Evolutionary conservation across 1,140 invertebrate genomes (phyloP), one percentile per base, ranked within the genome.

Genomic region (Zophobas morio): DNA sequence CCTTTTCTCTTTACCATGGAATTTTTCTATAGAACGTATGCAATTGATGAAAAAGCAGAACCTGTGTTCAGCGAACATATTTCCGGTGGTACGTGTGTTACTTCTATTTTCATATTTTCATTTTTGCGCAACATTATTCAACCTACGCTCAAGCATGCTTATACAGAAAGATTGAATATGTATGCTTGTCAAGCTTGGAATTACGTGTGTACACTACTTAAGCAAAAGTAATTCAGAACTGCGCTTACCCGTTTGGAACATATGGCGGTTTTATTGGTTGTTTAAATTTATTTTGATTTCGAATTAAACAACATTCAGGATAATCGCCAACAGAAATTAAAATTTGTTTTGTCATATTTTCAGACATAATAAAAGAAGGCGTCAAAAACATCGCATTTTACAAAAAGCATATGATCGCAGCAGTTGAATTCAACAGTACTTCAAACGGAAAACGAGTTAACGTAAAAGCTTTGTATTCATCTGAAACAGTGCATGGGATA

Each of bases 401-500:
- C 76, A 80, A 79, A 34, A 70, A 77, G 46, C 79, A 84, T 47
- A 78, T 86, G 63, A 60, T 86, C 1, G 80, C 82, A 2, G 83
- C 79, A 6, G 80, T 84, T 32, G 86, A 88, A 78, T 79, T 89
- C 2, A 86, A 87, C 70, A 76, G 84, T 6, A 86, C 73, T 84
- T 33, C 4, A 6, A 35, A 47, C 6, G 46, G 78, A 20, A 35
- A 72, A 6, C 37, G n/a, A 8, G 66, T 80, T 2, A 42, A 53
- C 81, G 86, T 86, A 1, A 87, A 85, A 75, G 87, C 85, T 0
- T 76, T 89, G 53, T 91, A 87, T 83, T 89, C 89, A 1, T 88
- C 88, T n/a, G 82, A 83, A 2, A 86, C 91, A 0, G 90, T 88
- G 6, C 93, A 94, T 86, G 88, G 90, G 1, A 87, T 90, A 20